A percentile compares a stretch with the other conserved stretches of the same genome.
Conservation (phyloP, 2,797 vertebrate species). For the Loris lydekkerianus region DNA sequence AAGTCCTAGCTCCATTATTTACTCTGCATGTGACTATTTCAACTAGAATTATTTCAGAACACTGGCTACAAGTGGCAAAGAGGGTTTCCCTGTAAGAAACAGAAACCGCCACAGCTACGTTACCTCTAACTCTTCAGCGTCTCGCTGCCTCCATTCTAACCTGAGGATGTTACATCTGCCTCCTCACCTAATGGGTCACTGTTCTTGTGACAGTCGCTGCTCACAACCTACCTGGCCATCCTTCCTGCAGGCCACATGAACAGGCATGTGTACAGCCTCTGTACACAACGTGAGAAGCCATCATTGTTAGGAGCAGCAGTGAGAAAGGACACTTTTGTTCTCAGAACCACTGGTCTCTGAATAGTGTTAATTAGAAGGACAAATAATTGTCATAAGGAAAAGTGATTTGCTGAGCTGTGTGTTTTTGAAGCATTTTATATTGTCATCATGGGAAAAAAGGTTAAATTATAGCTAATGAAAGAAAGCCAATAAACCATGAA, state of each 20-base stretch:
- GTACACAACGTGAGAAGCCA: neutral
- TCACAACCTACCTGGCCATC: neutral
- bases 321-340: neutral
- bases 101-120: neutral
- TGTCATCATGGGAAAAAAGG: conserved; percentile 25
- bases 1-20: neutral
- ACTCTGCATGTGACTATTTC: neutral
- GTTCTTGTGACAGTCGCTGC: neutral
- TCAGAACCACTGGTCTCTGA: neutral
- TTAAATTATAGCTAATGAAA: neutral
- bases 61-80: neutral
- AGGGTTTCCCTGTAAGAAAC: neutral
- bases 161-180: neutral
- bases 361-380: neutral
- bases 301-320: neutral
- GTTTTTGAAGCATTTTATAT: conserved; percentile 7
- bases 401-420: conserved; percentile 44
- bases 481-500: conserved; percentile 24
- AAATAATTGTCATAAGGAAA: conserved; percentile 5
- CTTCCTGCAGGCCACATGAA: neutral
- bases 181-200: neutral
- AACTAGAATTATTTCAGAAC: neutral
- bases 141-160: neutral
- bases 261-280: neutral
- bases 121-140: neutral